These are phyloP conservation scores for Batillaria attramentaria DNA, from an alignment of 1,140 invertebrate species.

Conservation along the genomic window DNA sequence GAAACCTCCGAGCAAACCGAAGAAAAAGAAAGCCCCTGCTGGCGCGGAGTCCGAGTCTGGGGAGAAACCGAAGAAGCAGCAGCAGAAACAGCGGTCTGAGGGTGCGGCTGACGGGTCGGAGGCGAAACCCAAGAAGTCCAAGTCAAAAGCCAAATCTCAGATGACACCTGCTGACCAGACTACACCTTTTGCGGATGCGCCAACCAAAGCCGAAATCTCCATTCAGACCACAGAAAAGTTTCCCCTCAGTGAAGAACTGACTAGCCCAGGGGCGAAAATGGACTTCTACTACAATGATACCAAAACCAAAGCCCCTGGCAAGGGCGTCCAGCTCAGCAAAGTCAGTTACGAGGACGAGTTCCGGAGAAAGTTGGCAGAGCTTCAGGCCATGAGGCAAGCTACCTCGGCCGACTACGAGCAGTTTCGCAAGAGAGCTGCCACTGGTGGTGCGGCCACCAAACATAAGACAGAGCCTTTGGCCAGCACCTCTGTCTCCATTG, in stretches of 20 bases:
- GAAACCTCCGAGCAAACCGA: constrained; percentile 12
- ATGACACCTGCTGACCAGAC: background rate
- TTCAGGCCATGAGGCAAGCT: constrained; percentile 19
- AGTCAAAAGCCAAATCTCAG: constrained; percentile 1
- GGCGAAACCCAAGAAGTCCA: constrained; percentile 35
- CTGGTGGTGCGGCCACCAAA: too few species aligned
- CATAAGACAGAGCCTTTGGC: too few species aligned
- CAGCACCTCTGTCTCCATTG: too few species aligned
- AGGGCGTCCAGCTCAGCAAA: background rate
- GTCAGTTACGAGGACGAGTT: constrained; percentile 26
- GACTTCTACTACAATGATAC: constrained; percentile 28
- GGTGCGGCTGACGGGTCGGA: constrained; percentile 9
- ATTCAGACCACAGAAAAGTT: constrained; percentile 21
- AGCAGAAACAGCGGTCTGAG: background rate
- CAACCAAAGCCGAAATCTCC: constrained; percentile 20
- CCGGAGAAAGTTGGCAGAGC: constrained; percentile 19
- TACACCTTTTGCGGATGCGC: background rate
- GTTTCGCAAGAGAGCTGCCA: background rate
- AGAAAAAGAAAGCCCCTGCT: constrained; percentile 22
- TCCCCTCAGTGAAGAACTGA: background rate
- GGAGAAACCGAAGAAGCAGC: constrained; percentile 33
- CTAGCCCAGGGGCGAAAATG: constrained; percentile 5
- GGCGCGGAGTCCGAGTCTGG: constrained; percentile 7
- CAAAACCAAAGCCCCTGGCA: constrained; percentile 6
- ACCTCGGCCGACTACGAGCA: constrained; percentile 1